Percentiles rank a stretch among this genome's conserved stretches.
These are phyloP conservation scores for Rhynchonema sp. DNA, from an alignment of 2,888 invertebrate genomes.

Conservation along the genomic window DNA sequence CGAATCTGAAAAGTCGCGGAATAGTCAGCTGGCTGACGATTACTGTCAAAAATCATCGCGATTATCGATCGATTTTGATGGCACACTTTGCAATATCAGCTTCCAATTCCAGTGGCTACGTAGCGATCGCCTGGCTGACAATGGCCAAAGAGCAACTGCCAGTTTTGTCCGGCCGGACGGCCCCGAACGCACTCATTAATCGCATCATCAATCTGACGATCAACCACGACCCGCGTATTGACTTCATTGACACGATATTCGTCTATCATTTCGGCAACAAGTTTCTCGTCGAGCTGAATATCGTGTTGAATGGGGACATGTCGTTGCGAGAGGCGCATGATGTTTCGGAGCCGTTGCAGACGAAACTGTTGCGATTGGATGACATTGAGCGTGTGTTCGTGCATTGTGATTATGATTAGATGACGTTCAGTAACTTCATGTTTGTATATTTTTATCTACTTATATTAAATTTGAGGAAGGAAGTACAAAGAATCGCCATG, in stretches of 20 bases:
- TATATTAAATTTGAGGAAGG: too few species aligned
- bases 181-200: not conserved
- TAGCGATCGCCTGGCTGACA: not conserved
- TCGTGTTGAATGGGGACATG: slow-evolving; percentile 14
- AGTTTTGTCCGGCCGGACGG: not conserved
- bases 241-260: not conserved
- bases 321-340: slow-evolving; percentile 28
- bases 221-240: not conserved
- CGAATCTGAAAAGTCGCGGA: too few species aligned
- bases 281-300: not conserved
- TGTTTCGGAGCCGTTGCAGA: slow-evolving; percentile 12
- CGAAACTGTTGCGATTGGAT: not conserved
- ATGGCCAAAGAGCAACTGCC: not conserved
- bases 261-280: not conserved
- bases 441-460: too few species aligned
- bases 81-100: too few species aligned
- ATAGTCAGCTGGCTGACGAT: too few species aligned
- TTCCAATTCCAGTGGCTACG: not conserved
- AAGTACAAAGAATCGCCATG: too few species aligned
- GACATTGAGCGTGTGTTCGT: not conserved
- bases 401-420: not conserved
- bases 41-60: too few species aligned
- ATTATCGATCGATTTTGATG: too few species aligned
- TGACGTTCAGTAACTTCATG: too few species aligned
- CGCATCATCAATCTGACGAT: not conserved